phyloP scores from a whole-genome alignment of 2,113 vertebrate species.

The Corythornis cristatus region DNA sequence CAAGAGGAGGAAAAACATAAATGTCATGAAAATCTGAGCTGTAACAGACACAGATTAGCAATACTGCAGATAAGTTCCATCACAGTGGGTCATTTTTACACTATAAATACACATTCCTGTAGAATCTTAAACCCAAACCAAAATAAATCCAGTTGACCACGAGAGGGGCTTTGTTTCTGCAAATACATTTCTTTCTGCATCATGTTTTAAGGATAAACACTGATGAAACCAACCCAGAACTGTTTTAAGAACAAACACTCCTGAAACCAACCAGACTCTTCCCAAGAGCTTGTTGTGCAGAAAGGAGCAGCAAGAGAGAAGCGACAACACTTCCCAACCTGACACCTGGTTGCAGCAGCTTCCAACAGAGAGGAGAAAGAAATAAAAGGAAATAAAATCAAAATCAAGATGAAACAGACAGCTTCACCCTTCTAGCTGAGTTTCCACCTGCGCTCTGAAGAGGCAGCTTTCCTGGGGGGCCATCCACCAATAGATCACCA shows the following conservation, averaged over 20 bases:
- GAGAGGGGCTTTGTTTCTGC: neutral
- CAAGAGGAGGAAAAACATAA: neutral
- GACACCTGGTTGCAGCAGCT: neutral
- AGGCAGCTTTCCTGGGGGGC: neutral
- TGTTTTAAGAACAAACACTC: neutral
- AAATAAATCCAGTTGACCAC: accelerated
- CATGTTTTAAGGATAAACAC: neutral
- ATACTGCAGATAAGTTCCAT: neutral
- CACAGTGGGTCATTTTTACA: neutral
- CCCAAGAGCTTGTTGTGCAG: neutral
- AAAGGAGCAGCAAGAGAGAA: neutral
- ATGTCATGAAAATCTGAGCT: neutral
- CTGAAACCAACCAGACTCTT: neutral
- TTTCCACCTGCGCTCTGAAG: neutral
- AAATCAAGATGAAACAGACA: neutral
- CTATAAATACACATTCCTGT: neutral
- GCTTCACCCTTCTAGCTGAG: neutral
- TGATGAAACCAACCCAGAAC: neutral
- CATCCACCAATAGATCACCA: neutral
- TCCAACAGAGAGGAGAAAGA: accelerated
- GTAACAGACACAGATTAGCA: neutral
- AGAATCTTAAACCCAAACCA: neutral
- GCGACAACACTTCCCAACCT: neutral
- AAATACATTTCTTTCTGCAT: neutral
- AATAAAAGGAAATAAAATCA: too few species aligned